phyloP scores from a whole-genome alignment of 1,140 invertebrate species.

The Heliconius himera region DNA sequence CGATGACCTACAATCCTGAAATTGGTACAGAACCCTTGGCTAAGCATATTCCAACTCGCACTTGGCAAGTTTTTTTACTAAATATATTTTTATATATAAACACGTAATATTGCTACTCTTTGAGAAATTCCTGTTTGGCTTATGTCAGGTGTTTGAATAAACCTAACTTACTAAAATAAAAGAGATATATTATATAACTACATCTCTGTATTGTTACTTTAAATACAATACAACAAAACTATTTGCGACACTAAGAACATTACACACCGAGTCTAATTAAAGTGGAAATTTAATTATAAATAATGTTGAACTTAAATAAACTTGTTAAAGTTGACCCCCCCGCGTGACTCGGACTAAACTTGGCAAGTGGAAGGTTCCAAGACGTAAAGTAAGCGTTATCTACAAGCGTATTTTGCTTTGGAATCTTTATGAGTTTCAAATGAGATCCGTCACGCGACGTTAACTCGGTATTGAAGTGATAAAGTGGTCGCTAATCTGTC shows the following conservation, averaged over 20 bases:
- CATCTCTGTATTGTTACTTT: neutral
- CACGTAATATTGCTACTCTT: constrained; percentile 8
- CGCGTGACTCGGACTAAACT: constrained; percentile 65
- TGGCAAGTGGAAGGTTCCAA: constrained; percentile 74
- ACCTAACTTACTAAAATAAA: neutral
- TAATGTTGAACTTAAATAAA: constrained; percentile 71
- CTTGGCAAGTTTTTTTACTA: no score
- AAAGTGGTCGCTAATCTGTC: constrained; percentile 80
- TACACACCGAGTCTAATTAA: constrained; percentile 54
- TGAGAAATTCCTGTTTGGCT: neutral
- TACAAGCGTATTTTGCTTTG: constrained; percentile 79
- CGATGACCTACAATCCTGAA: no score
- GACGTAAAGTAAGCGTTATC: constrained; percentile 79
- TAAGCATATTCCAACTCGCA: no score
- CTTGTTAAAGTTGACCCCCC: constrained; percentile 68
- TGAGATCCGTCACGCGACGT: constrained; percentile 80
- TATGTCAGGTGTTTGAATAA: neutral
- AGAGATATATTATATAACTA: neutral
- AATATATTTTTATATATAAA: constrained; percentile 16
- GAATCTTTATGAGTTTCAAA: constrained; percentile 81
- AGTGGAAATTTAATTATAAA: constrained; percentile 71
- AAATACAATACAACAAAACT: neutral
- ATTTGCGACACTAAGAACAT: neutral
- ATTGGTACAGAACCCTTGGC: no score
- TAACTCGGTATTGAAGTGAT: constrained; percentile 80